These are phyloP conservation scores for Urophycis tenuis DNA, from an alignment of 2,797 vertebrate species.

Conservation along the genomic window DNA sequence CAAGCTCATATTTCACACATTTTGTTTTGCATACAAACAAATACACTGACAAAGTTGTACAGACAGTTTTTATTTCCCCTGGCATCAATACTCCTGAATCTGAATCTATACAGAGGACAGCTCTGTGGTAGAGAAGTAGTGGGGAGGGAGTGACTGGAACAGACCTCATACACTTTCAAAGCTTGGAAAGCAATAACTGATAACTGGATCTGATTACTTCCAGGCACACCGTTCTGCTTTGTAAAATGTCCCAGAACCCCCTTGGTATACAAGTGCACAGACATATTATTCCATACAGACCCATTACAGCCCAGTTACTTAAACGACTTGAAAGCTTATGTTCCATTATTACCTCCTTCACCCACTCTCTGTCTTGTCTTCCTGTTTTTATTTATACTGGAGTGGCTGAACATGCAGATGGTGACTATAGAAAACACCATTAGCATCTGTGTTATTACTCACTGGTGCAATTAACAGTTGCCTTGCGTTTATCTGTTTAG, in stretches of 20 bases:
- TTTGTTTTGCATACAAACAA: not conserved
- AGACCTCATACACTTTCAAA: not conserved
- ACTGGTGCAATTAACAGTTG: not conserved
- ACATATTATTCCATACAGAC: not conserved
- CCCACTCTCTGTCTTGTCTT: not conserved
- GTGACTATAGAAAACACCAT: not conserved
- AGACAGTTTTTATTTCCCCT: not conserved
- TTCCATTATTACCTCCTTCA: not conserved
- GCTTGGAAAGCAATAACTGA: not conserved
- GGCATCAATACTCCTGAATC: not conserved
- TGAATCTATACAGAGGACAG: not conserved
- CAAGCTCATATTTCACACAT: not conserved
- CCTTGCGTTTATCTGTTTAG: not conserved
- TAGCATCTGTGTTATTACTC: constrained; percentile 3
- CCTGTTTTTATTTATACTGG: not conserved
- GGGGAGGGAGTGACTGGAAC: not conserved
- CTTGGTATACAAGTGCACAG: not conserved
- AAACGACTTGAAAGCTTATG: not conserved
- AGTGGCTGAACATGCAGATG: not conserved
- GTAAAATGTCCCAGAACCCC: not conserved
- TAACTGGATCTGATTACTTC: not conserved
- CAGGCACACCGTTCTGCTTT: not conserved
- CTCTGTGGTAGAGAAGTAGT: not conserved
- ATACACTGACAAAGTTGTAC: not conserved
- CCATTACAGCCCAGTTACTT: not conserved